These are phyloP conservation scores for Mastigias papua DNA, from an alignment of 30 jellyfish, hydroid and myxozoan genomes.

Conservation along the genomic window DNA sequence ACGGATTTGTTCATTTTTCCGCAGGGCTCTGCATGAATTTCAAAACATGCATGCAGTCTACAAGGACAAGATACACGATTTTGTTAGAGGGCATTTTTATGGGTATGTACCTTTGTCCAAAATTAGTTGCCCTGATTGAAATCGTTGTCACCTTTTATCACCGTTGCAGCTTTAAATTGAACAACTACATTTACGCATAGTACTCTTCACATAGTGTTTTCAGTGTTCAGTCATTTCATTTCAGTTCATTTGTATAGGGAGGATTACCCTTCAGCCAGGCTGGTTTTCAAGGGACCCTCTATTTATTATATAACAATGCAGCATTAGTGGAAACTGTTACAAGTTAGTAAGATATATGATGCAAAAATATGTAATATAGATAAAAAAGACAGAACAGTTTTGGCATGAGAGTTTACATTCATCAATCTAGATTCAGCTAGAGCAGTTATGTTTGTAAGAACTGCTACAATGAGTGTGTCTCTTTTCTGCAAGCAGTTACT, in stretches of 20 bases:
- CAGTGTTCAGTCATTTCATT: background rate
- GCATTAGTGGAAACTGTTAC: background rate
- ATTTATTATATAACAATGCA: background rate
- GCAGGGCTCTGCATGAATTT: slow-evolving; percentile 93
- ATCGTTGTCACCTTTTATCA: no score
- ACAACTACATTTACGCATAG: background rate
- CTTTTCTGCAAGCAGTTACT: no score
- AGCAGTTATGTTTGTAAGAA: no score
- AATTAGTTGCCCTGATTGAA: no score
- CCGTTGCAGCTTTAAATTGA: background rate
- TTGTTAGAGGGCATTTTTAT: slow-evolving; percentile 97
- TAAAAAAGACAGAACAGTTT: no score
- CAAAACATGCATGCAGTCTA: slow-evolving; percentile 93
- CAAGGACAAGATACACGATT: slow-evolving; percentile 88
- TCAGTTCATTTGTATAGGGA: background rate
- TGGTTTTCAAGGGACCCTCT: background rate
- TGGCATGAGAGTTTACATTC: no score
- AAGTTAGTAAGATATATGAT: no score
- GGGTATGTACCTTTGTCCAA: slow-evolving; percentile 73
- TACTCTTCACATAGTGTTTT: background rate
- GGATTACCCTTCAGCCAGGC: background rate
- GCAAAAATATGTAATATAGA: no score
- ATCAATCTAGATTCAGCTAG: no score
- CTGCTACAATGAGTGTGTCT: no score
- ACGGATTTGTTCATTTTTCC: background rate